Base-by-base conservation (phyloP, 1,140 invertebrate species). In the Macrocentrus cingulum region DNA sequence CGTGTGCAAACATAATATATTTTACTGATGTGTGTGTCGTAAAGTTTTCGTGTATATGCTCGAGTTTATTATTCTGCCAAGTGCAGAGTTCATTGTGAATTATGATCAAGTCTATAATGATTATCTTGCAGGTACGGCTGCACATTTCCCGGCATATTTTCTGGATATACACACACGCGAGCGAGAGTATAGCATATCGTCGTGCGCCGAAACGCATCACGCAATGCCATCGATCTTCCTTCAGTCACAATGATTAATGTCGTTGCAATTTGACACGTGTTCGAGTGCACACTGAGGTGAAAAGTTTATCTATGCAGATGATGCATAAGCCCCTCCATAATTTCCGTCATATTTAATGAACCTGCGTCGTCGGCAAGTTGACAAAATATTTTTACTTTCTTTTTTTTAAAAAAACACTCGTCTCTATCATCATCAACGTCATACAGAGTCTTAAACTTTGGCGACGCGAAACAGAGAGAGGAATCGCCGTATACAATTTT, bases 161-260 rank as follows among this genome's bases (percentile, higher is more conserved):
- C 20, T 36, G 15, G 8, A 50, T 50, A 36, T 34, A 32, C 48
- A 36, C 25, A 16, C 52, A 54, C 52, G 52, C 37, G 25, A 54
- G 19, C n/a, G n/a, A n/a, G n/a, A n/a, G n/a, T n/a, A n/a, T n/a
- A n/a, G n/a, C 42, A 44, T 44, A 18, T 25, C 25, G 20, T 25
- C 8, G 37, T 54, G 22, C n/a, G n/a, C 32, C 37, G 25, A 29
- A 29, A 29, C 22, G 37, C 39, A 44, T 15, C 15, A 54, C 39
- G 52, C 52, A 54, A 54, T 25, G 25, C 25, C 20, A 54, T 54
- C 52, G 25, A 54, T 54, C 52, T 44, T 54, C 25, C 16, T 41
- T 53, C 36, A 20, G 41, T 19, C 15, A 41, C n/a, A n/a, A 41
- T 41, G 5, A 41, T 41, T 41, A 41, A 41, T 41, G 25, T 29